A percentile compares a stretch with the other conserved stretches of the same genome.
Conservation (phyloP, 1,140 invertebrate species). For the Nilaparvata lugens region DNA sequence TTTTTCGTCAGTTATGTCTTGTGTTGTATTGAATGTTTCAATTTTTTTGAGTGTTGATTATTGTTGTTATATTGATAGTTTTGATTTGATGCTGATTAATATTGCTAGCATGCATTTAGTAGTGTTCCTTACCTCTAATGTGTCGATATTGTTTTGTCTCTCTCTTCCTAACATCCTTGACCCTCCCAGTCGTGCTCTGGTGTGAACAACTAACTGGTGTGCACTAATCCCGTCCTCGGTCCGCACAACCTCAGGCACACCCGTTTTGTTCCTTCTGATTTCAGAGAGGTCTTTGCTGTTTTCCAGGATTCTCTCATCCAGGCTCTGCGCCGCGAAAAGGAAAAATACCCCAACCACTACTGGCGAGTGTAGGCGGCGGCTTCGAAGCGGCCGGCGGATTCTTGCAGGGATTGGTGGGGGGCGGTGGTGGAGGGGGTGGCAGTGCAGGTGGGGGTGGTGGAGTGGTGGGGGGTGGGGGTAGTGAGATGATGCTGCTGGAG, state of each 20-base stretch:
- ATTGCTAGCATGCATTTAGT: neutral
- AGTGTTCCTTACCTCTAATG: neutral
- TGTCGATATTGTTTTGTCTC: too few species aligned
- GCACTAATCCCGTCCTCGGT: slow-evolving; percentile 16
- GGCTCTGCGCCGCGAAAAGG: slow-evolving; percentile 69
- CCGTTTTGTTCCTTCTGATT: slow-evolving; percentile 44
- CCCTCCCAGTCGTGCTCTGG: neutral
- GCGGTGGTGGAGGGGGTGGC: slow-evolving; percentile 33
- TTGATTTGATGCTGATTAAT: neutral
- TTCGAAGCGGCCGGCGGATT: slow-evolving; percentile 43
- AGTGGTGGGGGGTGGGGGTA: neutral
- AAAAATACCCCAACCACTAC: slow-evolving; percentile 70
- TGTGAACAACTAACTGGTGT: slow-evolving; percentile 12
- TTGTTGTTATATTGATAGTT: neutral
- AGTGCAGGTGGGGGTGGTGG: slow-evolving; percentile 33
- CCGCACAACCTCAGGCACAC: slow-evolving; percentile 10
- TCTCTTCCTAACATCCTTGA: too few species aligned
- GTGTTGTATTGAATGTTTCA: too few species aligned
- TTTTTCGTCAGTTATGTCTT: too few species aligned
- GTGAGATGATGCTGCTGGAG: slow-evolving; percentile 62
- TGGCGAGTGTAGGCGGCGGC: slow-evolving; percentile 56
- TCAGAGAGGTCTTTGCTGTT: slow-evolving; percentile 76
- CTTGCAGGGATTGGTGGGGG: slow-evolving; percentile 37
- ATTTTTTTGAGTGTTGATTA: neutral
- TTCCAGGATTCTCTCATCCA: slow-evolving; percentile 78